Base-by-base conservation (phyloP, 2,888 invertebrate species). In the Dinocampus coccinellae region DNA sequence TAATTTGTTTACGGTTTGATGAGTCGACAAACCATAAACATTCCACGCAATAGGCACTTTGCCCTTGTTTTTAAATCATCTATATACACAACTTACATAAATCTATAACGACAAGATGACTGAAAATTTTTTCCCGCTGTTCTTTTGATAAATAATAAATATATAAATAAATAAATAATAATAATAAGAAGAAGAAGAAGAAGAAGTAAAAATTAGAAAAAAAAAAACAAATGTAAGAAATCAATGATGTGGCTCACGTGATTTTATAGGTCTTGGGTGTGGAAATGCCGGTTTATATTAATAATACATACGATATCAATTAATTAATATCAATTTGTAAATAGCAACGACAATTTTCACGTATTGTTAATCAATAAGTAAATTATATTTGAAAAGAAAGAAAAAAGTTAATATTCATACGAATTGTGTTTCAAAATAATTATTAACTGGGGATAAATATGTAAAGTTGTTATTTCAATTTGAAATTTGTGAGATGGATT, bases 281-380 rank as follows among this genome's bases (percentile, higher is more conserved):
- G 16, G 29, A 36, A 24, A 24, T 67, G 53, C 62, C 53, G 61
- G n/a, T n/a, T n/a, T 47, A 47, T 47, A 47, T 16, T 2, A 16
- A 47, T 47, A 16, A 47, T 70, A 58, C 52, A 52, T 62, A 39
- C 57, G 33, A 70, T 57, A 57, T 65, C 52, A 60, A 63, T 34
- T 55, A 53, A 58, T 47, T 47, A 47, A 73, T 69, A 68, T 72
- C 67, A 73, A 64, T 64, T 22, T 75, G 74, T 75, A 75, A 42
- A 74, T 75, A 75, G 74, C 65, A 58, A 63, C 66, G 72, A 69
- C 47, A 62, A 67, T 70, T 61, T n/a, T 67, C 65, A 60, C 64
- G 62, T 70, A 74, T 72, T 74, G 74, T 75, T 75, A 60, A 70
- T 61, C 13, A 60, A 34, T 67, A 68, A 72, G 33, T 71, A 61